Evolutionary conservation across 2,113 vertebrate species (phyloP).

Genomic region (Neodon shergylaensis): DNA sequence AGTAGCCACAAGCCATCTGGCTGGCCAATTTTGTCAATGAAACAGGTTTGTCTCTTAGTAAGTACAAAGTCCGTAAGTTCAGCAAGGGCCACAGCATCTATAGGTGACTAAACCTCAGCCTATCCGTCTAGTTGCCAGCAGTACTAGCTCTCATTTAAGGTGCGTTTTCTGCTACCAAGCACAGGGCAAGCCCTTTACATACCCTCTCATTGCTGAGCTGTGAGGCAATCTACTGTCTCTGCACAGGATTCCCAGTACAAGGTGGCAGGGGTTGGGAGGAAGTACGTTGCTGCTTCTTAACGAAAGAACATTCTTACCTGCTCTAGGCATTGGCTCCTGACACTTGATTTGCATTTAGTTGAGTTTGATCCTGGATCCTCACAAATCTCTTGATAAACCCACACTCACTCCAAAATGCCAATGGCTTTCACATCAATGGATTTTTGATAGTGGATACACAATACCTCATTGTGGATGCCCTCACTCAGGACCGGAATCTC

Average conservation of each 20-base stretch:
- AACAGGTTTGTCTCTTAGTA: neutral
- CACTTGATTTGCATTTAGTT: neutral
- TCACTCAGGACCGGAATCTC: too few relatives aligned
- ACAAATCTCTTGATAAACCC: neutral
- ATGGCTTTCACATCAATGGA: neutral
- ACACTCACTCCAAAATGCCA: neutral
- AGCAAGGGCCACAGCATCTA: neutral
- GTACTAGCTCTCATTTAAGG: neutral
- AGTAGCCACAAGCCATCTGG: neutral
- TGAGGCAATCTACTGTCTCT: neutral
- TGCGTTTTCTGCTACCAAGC: neutral
- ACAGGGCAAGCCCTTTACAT: neutral
- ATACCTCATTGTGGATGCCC: too few relatives aligned
- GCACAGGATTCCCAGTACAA: neutral
- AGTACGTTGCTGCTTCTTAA: neutral
- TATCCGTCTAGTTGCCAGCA: too few relatives aligned
- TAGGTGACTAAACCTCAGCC: neutral
- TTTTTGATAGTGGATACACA: too few relatives aligned
- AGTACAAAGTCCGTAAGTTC: neutral
- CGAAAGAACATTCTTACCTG: neutral
- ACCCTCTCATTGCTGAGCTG: neutral
- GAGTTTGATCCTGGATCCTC: neutral
- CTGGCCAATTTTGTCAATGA: neutral
- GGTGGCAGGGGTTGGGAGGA: neutral
- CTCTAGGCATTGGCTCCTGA: neutral